Base-by-base conservation (phyloP, 2,797 vertebrate species). In the Adelosebastes latens region DNA sequence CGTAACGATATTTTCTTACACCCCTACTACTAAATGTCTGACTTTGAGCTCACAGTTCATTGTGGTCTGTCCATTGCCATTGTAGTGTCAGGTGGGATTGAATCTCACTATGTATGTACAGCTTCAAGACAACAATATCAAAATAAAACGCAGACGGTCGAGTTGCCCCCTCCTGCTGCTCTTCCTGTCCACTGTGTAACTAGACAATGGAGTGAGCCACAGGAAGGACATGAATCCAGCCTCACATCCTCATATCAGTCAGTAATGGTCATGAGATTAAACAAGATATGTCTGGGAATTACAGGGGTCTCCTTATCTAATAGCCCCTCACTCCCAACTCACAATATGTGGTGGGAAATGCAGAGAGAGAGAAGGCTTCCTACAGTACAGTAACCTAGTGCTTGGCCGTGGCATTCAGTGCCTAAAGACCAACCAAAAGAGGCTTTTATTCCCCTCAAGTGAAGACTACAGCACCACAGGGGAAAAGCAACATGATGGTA, bases 221-320 rank as follows among this genome's bases (percentile, higher is more conserved):
- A 93, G 94, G 93, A 94, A 95, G 94, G 91, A 95, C 87, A 83
- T 75, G 82, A 84, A 87, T 92, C 83, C 87, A 87, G 88, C 69
- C 86, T 93, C 93, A 91, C 92, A 93, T 95, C 94, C 95, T 94
- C 83, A 77, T 88, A 93, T 95, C 88, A 83, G 77, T 90, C 87
- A 75, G 79, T 85, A 77, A 92, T 82, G 87, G 83, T 87, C 89
- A 88, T 71, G 69, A 87, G 91, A 93, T 93, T 90, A 88, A 92
- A 91, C 79, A 86, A 90, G 79, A 93, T 90, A 87, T 88, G 87
- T 88, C 83, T 89, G 88, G 89, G 88, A 90, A 89, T 91, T 90
- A 85, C 76, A 81, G 78, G 60, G 61, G 60, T 73, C 79, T 86
- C 81, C 82, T 86, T 81, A 84, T 88, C 85, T 88, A 76, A 83